Conservation (phyloP, 2,113 vertebrate species). For the Corythaixoides concolor region DNA sequence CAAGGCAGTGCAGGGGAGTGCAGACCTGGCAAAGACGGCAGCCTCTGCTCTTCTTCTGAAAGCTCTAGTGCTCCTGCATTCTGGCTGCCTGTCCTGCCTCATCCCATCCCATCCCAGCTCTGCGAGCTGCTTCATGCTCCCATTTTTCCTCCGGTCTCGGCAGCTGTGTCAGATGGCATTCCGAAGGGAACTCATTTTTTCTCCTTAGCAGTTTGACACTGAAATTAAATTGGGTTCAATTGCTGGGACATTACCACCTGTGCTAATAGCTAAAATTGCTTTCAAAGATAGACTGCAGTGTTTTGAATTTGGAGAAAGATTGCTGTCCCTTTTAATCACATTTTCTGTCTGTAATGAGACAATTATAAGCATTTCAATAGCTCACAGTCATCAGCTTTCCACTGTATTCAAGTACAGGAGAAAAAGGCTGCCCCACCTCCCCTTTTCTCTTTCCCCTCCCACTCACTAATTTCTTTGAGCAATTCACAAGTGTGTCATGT, state of each 20-base stretch:
- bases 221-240: conserved; percentile 7
- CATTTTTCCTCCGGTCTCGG: accelerated
- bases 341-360: conserved; percentile 28
- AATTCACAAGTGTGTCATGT: not conserved
- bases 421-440: not conserved
- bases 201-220: not conserved
- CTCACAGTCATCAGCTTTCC: not conserved
- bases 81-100: not conserved
- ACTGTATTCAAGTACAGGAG: not conserved
- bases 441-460: not conserved
- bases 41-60: not conserved
- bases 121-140: accelerated
- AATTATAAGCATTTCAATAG: conserved; percentile 15
- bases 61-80: accelerated
- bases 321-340: conserved; percentile 34
- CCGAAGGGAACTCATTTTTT: not conserved
- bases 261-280: conserved; percentile 7
- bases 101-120: accelerated
- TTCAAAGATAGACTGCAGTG: not conserved
- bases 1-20: not conserved
- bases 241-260: conserved; percentile 25
- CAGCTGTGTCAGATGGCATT: not conserved
- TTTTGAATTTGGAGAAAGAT: conserved; percentile 5
- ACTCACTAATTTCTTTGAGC: not conserved
- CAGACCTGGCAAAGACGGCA: not conserved